phyloP scores from a whole-genome alignment of 2,797 vertebrate species.

The Anas bahamensis region DNA sequence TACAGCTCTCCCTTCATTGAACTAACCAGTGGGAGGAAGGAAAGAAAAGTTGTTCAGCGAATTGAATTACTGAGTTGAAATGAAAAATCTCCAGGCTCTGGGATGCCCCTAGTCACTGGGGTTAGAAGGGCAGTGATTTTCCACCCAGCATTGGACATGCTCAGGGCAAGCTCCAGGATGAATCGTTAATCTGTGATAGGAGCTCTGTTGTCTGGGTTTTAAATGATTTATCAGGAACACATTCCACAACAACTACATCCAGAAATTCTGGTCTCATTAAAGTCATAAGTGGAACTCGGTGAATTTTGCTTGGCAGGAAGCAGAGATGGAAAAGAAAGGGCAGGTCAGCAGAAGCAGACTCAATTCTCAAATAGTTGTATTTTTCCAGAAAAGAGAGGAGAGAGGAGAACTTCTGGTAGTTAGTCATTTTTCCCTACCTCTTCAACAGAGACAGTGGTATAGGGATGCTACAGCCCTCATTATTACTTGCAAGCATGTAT shows the following conservation, averaged over 20 bases:
- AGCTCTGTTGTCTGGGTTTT: not conserved
- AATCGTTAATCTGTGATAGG: not conserved
- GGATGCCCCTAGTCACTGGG: not conserved
- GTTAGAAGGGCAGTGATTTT: not conserved
- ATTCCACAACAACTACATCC: not conserved
- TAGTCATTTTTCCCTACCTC: not conserved
- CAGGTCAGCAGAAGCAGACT: not conserved
- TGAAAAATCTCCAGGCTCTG: not conserved
- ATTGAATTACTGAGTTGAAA: not conserved
- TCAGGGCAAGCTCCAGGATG: not conserved
- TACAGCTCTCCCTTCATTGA: not conserved
- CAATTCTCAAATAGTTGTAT: not conserved
- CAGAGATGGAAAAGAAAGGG: not conserved
- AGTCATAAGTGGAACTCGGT: not conserved
- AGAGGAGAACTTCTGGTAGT: not conserved
- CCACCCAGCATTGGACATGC: not conserved
- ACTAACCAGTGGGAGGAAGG: not conserved
- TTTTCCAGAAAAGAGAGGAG: not conserved
- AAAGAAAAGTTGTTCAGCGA: not conserved
- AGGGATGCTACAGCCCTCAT: not conserved
- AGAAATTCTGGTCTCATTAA: not conserved
- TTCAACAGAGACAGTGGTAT: not conserved
- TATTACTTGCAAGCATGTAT: not conserved
- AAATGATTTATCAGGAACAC: not conserved
- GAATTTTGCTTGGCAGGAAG: not conserved